Conservation (phyloP, 2,888 invertebrate genomes). For the Xiphydria camelus region DNA sequence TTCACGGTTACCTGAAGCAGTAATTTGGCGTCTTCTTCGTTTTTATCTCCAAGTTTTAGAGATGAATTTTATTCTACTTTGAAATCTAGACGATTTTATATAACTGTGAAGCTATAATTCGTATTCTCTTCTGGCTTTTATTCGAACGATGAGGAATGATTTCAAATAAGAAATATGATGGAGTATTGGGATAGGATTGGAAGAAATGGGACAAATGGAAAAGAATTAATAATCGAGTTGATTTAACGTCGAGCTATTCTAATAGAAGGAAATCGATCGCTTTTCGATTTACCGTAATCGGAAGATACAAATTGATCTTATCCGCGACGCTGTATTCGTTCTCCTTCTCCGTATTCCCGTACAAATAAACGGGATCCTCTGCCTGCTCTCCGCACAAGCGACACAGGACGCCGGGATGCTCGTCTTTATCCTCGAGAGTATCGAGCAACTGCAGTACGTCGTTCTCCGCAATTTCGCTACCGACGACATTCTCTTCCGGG, state of each 20-base stretch:
- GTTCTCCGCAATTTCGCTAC: too few species aligned
- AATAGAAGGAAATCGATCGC: too few species aligned
- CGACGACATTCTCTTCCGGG: too few species aligned
- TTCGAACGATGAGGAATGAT: too few species aligned
- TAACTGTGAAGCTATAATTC: too few species aligned
- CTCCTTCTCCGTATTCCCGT: conserved; percentile 3
- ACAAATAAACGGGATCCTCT: conserved; percentile 18
- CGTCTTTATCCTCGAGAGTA: background rate
- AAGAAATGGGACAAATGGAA: too few species aligned
- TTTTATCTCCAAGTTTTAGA: background rate
- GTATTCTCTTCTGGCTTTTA: too few species aligned
- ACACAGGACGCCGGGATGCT: conserved; percentile 23
- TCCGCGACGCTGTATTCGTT: conserved; percentile 20
- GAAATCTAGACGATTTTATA: too few species aligned
- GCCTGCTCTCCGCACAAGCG: conserved; percentile 22
- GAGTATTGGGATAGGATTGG: too few species aligned
- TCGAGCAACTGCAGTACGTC: conserved; percentile 2
- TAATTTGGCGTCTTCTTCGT: background rate
- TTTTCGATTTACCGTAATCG: conserved; percentile 23
- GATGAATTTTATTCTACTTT: too few species aligned
- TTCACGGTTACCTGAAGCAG: conserved; percentile 19
- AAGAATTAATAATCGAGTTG: background rate
- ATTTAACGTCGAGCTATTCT: too few species aligned
- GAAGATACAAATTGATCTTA: conserved; percentile 27
- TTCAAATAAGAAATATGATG: too few species aligned